Base-by-base conservation (phyloP, 2,888 invertebrate genomes). In the Flexamia atlantica region DNA sequence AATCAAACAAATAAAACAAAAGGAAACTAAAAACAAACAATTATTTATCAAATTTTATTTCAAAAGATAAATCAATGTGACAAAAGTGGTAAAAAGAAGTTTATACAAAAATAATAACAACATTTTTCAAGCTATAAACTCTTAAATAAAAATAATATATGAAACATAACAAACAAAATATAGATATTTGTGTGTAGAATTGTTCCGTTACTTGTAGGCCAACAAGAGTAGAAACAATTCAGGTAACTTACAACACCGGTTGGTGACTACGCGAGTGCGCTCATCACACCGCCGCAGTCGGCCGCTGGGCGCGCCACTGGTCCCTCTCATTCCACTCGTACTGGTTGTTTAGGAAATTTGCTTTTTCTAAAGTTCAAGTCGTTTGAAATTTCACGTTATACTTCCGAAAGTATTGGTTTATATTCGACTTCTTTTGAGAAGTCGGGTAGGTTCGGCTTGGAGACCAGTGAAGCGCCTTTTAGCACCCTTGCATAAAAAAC, bases 11-110 rank as follows among this genome's bases (percentile, higher is more conserved):
- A 76, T 9, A 4, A 68, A 81, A 7, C 3, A 81, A 60, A 36
- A 81, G 23, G 81, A 36, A 81, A 81, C 64, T 23, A 81, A 68
- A 60, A 81, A 81, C 68, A 40, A 60, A 81, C 60, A 3, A 25
- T 64, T 60, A 83, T 32, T 74, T 83, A 84, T 64, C 70, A 84
- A 70, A 72, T 72, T 84, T 84, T 84, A 84, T 84, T 84, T 84
- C 84, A 84, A 84, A 81, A 84, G 81, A 84, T 81, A 81, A 81
- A 84, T 84, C 84, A 84, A 80, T 84, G 84, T 81, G 84, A 81
- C 84, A 84, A 84, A 84, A 84, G 84, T 84, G 84, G 81, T 84
- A 84, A 84, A 84, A 84, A 84, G 84, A 84, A 50, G 81, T 84
- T 83, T 72, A 81, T 84, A 84, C 84, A 84, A 84, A 84, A 84